Conservation (phyloP, 2,113 vertebrate species). For the Martes martes region DNA sequence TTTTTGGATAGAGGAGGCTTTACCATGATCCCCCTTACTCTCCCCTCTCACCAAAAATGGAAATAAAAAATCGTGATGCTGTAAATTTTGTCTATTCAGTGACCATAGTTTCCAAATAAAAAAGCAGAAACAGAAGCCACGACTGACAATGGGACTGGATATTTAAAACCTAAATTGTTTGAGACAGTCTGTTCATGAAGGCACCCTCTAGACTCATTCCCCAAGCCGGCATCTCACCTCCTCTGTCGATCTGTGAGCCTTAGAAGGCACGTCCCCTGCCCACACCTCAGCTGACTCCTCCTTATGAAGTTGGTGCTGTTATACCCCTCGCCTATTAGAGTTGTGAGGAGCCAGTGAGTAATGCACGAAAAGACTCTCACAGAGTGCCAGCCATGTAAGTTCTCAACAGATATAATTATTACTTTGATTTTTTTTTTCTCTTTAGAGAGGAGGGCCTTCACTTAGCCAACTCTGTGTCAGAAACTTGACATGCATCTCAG, state of each 20-base stretch:
- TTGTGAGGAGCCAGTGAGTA: neutral
- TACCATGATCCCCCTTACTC: neutral
- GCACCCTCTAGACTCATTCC: neutral
- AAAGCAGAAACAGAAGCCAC: neutral
- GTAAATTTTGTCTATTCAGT: neutral
- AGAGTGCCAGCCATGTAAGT: neutral
- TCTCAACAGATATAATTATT: neutral
- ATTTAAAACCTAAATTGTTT: neutral
- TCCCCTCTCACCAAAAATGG: neutral
- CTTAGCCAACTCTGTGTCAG: neutral
- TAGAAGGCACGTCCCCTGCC: no score
- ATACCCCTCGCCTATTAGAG: neutral
- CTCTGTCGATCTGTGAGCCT: neutral
- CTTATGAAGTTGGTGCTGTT: accelerated
- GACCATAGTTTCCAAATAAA: neutral
- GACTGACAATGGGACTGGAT: neutral
- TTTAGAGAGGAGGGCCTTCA: neutral
- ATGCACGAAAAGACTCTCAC: neutral
- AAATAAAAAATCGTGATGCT: neutral
- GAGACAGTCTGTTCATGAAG: neutral
- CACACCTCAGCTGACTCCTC: neutral
- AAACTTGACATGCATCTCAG: neutral
- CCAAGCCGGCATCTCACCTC: neutral
- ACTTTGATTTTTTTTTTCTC: neutral
- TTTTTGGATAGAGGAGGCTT: neutral